Conservation (phyloP, 2,888 invertebrate species). For the Drosophila subsilvestris region DNA sequence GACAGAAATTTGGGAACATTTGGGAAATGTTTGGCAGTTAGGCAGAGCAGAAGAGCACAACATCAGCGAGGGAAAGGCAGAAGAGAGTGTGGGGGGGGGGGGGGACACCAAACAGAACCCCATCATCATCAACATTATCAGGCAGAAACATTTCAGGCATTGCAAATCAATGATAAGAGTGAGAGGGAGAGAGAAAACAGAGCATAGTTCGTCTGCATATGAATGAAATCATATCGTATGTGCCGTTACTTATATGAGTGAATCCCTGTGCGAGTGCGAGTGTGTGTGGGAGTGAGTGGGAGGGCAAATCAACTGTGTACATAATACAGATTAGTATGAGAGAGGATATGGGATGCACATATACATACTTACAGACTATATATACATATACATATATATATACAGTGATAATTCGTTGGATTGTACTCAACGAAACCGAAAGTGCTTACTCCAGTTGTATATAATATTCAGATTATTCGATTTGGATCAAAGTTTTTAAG, state of each 20-base stretch:
- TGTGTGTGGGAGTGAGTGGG: conserved; percentile 20
- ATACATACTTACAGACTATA: conserved; percentile 1
- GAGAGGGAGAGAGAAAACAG: conserved; percentile 30
- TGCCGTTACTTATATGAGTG: conserved; percentile 51
- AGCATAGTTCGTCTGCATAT: conserved; percentile 57
- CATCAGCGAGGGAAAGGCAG: conserved; percentile 31
- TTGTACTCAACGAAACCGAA: neutral
- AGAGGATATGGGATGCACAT: conserved; percentile 21
- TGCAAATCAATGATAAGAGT: conserved; percentile 70
- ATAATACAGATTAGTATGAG: conserved; percentile 71
- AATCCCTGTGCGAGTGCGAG: conserved; percentile 36
- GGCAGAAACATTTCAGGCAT: conserved; percentile 69
- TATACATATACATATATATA: neutral
- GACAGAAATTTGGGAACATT: conserved; percentile 30
- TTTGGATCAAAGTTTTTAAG: no score
- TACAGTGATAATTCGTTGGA: neutral
- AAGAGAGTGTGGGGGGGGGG: neutral
- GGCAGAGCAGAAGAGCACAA: conserved; percentile 71
- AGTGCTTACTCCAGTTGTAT: neutral
- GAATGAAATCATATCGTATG: conserved; percentile 65
- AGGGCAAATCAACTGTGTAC: conserved; percentile 80
- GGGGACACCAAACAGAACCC: conserved; percentile 46
- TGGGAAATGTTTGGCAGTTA: conserved; percentile 71
- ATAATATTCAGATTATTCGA: neutral
- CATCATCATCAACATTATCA: conserved; percentile 18